phyloP scores from a whole-genome alignment of 2,113 vertebrate species.

The Hydropotes inermis region DNA sequence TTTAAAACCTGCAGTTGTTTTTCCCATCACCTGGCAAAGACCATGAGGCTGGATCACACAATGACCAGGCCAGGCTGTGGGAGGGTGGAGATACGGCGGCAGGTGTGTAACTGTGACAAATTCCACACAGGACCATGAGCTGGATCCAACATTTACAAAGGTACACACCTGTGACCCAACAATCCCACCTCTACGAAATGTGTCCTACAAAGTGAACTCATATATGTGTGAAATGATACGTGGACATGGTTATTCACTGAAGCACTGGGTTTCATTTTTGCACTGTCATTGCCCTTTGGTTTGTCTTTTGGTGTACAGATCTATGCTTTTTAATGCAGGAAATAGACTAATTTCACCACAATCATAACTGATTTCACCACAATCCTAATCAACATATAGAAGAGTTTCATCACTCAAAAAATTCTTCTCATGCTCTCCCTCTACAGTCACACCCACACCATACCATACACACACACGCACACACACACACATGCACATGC shows the following conservation, averaged over 20 bases:
- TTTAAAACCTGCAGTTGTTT: not conserved
- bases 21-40: not conserved
- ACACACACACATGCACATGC: not conserved
- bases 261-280: not conserved
- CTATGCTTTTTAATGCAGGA: not conserved
- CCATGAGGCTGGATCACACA: not conserved
- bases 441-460: not conserved
- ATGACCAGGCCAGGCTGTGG: not conserved
- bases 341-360: not conserved
- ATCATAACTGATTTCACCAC: not conserved
- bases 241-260: too few relatives aligned
- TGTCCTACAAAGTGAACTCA: not conserved
- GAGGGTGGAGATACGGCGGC: rapidly evolving
- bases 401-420: not conserved
- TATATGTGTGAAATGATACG: rapidly evolving
- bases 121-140: not conserved
- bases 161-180: not conserved
- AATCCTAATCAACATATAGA: not conserved
- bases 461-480: not conserved
- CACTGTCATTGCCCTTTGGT: not conserved
- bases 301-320: not conserved
- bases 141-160: not conserved
- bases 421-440: not conserved
- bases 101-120: too few relatives aligned
- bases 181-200: not conserved